Evolutionary conservation across 1,140 invertebrate genomes (phyloP).

Genomic region (Tigriopus japonicus): DNA sequence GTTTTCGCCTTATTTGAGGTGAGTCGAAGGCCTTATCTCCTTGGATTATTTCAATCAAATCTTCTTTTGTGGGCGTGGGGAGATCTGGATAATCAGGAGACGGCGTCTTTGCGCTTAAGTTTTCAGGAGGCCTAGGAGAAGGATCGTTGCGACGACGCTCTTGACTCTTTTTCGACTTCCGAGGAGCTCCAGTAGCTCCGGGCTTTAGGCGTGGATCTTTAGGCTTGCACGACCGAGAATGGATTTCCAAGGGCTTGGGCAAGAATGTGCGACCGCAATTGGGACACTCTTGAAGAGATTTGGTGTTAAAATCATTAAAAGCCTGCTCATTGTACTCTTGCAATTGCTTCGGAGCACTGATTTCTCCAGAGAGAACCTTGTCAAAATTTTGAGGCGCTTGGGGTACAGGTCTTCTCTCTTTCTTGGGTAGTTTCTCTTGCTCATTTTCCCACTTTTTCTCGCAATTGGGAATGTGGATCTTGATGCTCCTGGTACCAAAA

Average conservation of each 20-base stretch:
- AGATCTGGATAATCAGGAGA: too few species aligned
- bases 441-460: constrained; percentile 49
- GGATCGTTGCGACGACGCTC: too few species aligned
- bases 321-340: constrained; percentile 2
- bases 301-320: constrained; percentile 6
- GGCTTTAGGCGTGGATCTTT: constrained; percentile 21
- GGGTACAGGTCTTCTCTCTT: constrained; percentile 29
- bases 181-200: too few species aligned
- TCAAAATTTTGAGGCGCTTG: constrained; percentile 40
- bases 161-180: too few species aligned
- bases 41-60: too few species aligned
- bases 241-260: constrained; percentile 42
- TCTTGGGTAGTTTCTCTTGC: constrained; percentile 40
- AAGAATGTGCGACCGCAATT: constrained; percentile 46
- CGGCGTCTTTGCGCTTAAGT: too few species aligned
- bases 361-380: constrained; percentile 31
- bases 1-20: too few species aligned
- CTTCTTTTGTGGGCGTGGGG: too few species aligned
- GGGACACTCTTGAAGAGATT: constrained; percentile 38
- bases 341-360: not conserved
- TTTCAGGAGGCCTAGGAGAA: too few species aligned
- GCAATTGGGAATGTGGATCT: constrained; percentile 56
- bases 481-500: constrained; percentile 47
- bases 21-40: too few species aligned
- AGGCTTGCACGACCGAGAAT: constrained; percentile 39